phyloP scores from a whole-genome alignment of 2,797 vertebrate species.

The Chromobotia macracanthus region DNA sequence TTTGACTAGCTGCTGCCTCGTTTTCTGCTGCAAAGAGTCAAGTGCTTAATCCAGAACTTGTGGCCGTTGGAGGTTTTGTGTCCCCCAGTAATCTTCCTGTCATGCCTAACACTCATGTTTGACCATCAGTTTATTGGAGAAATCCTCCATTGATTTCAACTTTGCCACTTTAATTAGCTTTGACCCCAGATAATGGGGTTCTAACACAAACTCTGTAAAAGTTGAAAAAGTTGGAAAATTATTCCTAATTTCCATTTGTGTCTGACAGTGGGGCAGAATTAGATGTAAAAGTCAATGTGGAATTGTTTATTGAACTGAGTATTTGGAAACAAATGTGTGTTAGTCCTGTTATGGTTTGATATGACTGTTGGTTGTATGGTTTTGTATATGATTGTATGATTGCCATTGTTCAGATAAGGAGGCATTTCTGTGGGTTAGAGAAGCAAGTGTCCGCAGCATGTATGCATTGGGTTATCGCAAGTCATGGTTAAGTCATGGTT shows the following conservation, averaged over 20 bases:
- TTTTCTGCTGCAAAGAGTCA: constrained; percentile 32
- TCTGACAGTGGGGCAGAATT: constrained; percentile 70
- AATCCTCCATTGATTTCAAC: constrained; percentile 80
- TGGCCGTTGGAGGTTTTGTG: constrained; percentile 77
- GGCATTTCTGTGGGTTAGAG: constrained; percentile 70
- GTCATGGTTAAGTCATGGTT: constrained; percentile 27
- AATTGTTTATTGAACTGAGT: constrained; percentile 83
- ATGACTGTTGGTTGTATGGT: too few species aligned
- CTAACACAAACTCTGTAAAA: constrained; percentile 69
- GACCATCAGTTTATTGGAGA: constrained; percentile 70
- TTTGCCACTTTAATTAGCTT: constrained; percentile 84
- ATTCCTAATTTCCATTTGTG: constrained; percentile 74
- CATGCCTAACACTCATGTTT: constrained; percentile 78
- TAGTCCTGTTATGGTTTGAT: constrained; percentile 76
- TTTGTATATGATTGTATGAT: too few species aligned
- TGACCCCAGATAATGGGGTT: constrained; percentile 77
- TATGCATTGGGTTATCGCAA: constrained; percentile 12
- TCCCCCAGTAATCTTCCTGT: constrained; percentile 78
- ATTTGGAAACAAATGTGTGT: constrained; percentile 73
- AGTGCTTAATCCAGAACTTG: constrained; percentile 73
- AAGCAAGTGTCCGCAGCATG: constrained; percentile 59
- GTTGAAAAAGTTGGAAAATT: constrained; percentile 65
- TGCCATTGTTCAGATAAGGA: constrained; percentile 71
- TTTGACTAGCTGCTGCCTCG: constrained; percentile 54
- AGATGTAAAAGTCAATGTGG: too few species aligned